Conservation (phyloP, 2,888 invertebrate species). For the Lithophane semibrunnea region DNA sequence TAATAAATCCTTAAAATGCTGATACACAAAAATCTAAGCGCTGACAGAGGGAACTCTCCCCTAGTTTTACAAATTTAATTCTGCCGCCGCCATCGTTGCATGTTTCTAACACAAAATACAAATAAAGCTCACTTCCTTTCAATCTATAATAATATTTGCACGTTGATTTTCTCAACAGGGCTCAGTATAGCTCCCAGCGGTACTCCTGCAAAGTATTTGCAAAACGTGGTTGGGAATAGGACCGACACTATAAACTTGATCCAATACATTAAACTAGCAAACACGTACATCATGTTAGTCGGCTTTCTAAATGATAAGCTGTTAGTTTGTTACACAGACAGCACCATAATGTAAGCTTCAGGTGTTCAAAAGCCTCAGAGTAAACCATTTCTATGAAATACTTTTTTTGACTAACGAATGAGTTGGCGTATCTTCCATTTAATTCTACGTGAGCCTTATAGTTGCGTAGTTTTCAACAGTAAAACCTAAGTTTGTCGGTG, state of each 20-base stretch:
- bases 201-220: conserved; percentile 30
- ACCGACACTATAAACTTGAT: conserved; percentile 6
- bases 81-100: conserved; percentile 42
- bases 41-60: conserved; percentile 64
- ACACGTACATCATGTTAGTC: background rate
- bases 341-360: background rate
- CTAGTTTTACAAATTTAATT: conserved; percentile 66
- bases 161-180: conserved; percentile 9
- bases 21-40: conserved; percentile 65
- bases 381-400: conserved; percentile 4
- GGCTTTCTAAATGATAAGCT: background rate
- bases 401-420: background rate
- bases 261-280: conserved; percentile 3
- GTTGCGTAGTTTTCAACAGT: conserved; percentile 40
- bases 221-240: conserved; percentile 14
- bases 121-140: conserved; percentile 50
- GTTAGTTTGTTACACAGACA: background rate
- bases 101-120: conserved; percentile 58
- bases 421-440: background rate
- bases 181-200: conserved; percentile 26
- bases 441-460: conserved; percentile 18
- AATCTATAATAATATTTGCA: conserved; percentile 41
- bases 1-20: conserved; percentile 68
- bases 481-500: conserved; percentile 55
- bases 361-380: conserved; percentile 10